phyloP scores from a whole-genome alignment of 2,113 vertebrate species.

The Aphyosemion australe region DNA sequence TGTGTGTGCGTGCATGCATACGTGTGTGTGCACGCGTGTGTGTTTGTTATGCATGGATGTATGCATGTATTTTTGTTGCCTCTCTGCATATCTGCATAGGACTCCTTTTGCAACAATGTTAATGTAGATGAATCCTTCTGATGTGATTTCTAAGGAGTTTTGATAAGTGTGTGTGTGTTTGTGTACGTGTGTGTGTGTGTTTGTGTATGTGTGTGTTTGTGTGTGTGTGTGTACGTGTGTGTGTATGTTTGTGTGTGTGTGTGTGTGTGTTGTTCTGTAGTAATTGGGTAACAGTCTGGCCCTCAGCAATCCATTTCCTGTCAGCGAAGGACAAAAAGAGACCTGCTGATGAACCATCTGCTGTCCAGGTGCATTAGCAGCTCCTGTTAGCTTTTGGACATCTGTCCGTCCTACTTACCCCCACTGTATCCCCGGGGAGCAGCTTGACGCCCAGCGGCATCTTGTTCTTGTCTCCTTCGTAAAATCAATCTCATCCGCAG shows the following conservation, averaged over 20 bases:
- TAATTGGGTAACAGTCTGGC: conserved; percentile 66
- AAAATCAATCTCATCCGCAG: conserved; percentile 23
- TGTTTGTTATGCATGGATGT: no score
- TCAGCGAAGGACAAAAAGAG: conserved; percentile 60
- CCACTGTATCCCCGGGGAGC: conserved; percentile 6
- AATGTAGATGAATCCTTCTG: no score
- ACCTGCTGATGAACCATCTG: conserved; percentile 75
- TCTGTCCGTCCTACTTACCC: conserved; percentile 29
- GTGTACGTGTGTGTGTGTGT: conserved; percentile 1
- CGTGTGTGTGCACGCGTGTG: background rate
- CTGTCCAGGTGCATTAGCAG: conserved; percentile 59
- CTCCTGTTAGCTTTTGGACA: conserved; percentile 23
- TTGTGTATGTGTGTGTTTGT: background rate
- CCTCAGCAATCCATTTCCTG: conserved; percentile 71
- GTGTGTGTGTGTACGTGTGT: conserved; percentile 1
- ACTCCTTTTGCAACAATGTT: no score
- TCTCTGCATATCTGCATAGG: no score
- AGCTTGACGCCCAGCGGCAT: conserved; percentile 27
- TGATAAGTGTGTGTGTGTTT: background rate
- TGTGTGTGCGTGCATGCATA: conserved; percentile 16
- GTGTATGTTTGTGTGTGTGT: conserved; percentile 12
- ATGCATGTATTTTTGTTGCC: background rate
- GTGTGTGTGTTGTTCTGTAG: conserved; percentile 44
- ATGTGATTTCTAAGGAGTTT: no score
- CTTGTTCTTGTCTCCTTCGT: conserved; percentile 7